Conservation (phyloP, 2,113 vertebrate genomes). For the Mystacornis crossleyi region DNA sequence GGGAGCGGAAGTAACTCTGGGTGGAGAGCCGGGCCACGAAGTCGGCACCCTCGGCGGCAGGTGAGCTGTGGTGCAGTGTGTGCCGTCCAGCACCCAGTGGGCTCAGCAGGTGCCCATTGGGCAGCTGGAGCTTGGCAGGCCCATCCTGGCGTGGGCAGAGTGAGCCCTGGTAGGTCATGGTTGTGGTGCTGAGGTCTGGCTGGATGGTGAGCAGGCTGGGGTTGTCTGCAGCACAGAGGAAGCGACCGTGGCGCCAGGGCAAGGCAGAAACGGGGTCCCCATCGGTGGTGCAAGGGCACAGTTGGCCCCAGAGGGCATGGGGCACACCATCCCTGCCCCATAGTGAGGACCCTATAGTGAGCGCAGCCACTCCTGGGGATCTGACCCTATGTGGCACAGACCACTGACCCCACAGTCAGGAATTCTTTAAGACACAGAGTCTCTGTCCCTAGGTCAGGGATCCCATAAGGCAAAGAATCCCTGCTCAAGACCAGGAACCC, state of each 20-base stretch:
- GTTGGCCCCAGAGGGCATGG: rapidly evolving
- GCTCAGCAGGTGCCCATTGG: conserved; percentile 92
- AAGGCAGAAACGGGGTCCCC: not conserved
- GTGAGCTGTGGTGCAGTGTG: conserved; percentile 91
- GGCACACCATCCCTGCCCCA: not conserved
- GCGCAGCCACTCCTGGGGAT: not conserved
- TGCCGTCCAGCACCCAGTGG: conserved; percentile 90
- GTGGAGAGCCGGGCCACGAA: conserved; percentile 90
- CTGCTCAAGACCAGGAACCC: not conserved
- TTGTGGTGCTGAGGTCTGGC: conserved; percentile 94
- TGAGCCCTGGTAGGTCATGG: conserved; percentile 95
- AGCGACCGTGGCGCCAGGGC: rapidly evolving
- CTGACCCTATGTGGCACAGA: not conserved
- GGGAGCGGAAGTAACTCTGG: conserved; percentile 93
- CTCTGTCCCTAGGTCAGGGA: not conserved
- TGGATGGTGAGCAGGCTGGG: conserved; percentile 98
- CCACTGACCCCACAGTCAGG: not conserved
- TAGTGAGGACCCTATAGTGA: not conserved
- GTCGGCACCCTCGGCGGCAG: conserved; percentile 82
- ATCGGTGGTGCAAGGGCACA: rapidly evolving
- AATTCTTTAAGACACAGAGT: not conserved
- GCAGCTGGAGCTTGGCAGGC: conserved; percentile 89
- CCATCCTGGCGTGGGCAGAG: conserved; percentile 90
- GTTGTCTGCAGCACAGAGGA: conserved; percentile 84
- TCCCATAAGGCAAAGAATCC: not conserved